These are phyloP conservation scores for Neopipo cinnamomea DNA, from an alignment of 2,113 vertebrate species.

Conservation along the genomic window DNA sequence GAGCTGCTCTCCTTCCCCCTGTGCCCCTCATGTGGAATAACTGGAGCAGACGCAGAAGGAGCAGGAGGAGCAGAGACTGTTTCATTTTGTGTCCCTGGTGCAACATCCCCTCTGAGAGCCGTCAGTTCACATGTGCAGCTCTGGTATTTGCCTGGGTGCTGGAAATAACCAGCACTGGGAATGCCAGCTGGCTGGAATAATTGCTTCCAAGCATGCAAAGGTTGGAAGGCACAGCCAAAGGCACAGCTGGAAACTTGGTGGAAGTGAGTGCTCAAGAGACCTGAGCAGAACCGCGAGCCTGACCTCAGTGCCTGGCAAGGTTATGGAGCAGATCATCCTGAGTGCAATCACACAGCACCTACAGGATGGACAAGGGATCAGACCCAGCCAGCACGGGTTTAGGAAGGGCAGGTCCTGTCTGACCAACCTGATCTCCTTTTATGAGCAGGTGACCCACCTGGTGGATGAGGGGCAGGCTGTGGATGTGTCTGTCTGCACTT, in stretches of 20 bases:
- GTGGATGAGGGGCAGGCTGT: no score
- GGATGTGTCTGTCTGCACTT: no score
- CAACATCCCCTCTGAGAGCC: not conserved
- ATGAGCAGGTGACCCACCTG: no score
- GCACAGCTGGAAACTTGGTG: not conserved
- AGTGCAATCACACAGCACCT: no score
- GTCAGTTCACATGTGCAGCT: not conserved
- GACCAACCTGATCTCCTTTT: no score
- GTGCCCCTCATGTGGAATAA: not conserved
- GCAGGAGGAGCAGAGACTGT: not conserved
- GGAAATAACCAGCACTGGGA: not conserved
- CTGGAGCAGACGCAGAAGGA: not conserved
- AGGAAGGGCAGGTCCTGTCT: no score
- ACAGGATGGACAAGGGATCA: no score
- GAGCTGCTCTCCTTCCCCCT: not conserved
- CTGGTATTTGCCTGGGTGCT: not conserved
- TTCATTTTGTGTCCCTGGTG: not conserved
- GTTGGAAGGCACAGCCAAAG: not conserved
- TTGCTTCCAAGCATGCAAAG: not conserved
- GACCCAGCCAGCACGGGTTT: no score
- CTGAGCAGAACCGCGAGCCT: not conserved
- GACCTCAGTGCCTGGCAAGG: no score
- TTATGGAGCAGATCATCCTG: no score
- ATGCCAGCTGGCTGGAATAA: not conserved
- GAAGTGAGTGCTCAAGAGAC: not conserved